These are phyloP conservation scores for Cataglyphis livida DNA, from an alignment of 2,888 invertebrate species.

Conservation along the genomic window DNA sequence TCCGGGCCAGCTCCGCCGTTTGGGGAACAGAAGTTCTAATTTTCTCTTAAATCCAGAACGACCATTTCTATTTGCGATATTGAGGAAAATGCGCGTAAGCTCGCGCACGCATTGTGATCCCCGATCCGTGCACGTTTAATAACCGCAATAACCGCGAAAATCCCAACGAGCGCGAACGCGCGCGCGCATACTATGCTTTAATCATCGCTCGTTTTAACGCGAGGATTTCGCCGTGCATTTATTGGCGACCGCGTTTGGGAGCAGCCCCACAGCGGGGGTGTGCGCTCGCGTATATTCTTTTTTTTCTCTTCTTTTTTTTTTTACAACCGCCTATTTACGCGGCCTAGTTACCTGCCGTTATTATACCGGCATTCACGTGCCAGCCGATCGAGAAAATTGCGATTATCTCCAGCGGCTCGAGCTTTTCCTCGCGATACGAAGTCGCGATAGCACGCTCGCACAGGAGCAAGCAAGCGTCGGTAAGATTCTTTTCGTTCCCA, in stretches of 20 bases:
- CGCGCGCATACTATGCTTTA: constrained; percentile 34
- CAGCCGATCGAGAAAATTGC: constrained; percentile 49
- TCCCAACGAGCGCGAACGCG: constrained; percentile 20
- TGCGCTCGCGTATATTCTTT: constrained; percentile 1
- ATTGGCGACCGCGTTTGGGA: constrained; percentile 19
- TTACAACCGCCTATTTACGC: constrained; percentile 39
- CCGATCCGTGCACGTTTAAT: constrained; percentile 56
- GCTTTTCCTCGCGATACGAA: constrained; percentile 47
- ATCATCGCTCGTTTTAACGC: constrained; percentile 56
- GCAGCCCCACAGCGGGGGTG: neutral
- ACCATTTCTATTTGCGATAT: constrained; percentile 29
- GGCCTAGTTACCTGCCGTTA: constrained; percentile 46
- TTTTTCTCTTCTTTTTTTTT: neutral
- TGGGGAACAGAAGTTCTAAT: constrained; percentile 27
- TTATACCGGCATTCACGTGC: constrained; percentile 46
- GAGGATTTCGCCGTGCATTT: constrained; percentile 42
- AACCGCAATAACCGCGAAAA: constrained; percentile 59
- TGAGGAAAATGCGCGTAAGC: neutral
- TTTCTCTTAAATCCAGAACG: constrained; percentile 8
- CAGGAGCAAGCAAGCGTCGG: neutral
- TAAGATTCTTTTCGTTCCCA: neutral
- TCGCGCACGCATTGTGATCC: constrained; percentile 46
- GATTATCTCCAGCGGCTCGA: constrained; percentile 35
- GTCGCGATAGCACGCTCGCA: constrained; percentile 47
- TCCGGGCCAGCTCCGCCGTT: neutral